Conservation (phyloP, 2,888 invertebrate species). For the Nemotelus pantherinus region DNA sequence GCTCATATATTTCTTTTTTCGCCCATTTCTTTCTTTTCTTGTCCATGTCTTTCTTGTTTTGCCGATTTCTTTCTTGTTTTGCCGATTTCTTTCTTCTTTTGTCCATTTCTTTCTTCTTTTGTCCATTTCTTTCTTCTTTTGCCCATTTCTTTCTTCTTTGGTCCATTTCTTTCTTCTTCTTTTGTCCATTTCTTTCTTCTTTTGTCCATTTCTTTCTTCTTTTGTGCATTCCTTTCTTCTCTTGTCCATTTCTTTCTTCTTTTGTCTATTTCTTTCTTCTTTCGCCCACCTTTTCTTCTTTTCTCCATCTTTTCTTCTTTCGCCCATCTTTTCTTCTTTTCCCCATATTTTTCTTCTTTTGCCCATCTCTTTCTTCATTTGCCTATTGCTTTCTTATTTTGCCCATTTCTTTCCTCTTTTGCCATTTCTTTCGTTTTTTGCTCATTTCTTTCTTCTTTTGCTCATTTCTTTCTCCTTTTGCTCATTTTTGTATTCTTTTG, state of each 20-base stretch:
- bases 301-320: neutral
- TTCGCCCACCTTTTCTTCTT: neutral
- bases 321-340: neutral
- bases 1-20: neutral
- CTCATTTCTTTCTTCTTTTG: neutral
- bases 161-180: too few relatives aligned
- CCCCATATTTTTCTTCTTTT: neutral
- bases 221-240: too few relatives aligned
- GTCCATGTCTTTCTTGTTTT: conserved; percentile 47
- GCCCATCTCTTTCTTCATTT: neutral
- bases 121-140: neutral
- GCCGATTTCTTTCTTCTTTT: conserved; percentile 37
- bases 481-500: too few relatives aligned
- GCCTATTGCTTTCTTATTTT: neutral
- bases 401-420: neutral
- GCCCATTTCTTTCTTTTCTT: conserved; percentile 35
- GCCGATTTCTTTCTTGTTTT: conserved; percentile 46
- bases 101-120: neutral
- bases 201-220: too few relatives aligned
- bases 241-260: neutral
- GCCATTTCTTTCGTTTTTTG: neutral
- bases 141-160: neutral
- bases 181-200: too few relatives aligned
- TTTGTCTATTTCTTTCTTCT: neutral
- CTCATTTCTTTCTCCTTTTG: neutral